Percentiles rank a stretch among this genome's conserved stretches.
Evolutionary conservation across 2,888 invertebrate genomes (phyloP).

Genomic region (Leptinotarsa peninsularis): DNA sequence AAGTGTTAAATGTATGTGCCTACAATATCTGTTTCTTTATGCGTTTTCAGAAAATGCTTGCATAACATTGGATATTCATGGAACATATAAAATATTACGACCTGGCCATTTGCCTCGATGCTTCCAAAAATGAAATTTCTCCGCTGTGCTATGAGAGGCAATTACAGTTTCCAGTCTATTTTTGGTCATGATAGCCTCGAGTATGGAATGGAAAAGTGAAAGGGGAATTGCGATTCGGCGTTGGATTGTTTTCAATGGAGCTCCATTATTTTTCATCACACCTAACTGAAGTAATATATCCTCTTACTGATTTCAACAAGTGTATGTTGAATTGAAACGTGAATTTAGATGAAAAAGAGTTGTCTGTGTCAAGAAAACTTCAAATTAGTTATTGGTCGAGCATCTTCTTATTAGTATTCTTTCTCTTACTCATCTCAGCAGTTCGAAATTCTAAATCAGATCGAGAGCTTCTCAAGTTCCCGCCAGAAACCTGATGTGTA

Average conservation of each 20-base stretch:
- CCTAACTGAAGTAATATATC: neutral
- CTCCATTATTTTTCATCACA: neutral
- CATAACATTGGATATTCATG: too few species aligned
- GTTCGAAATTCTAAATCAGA: too few species aligned
- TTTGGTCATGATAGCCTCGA: neutral
- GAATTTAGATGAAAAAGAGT: neutral
- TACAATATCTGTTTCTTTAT: too few species aligned
- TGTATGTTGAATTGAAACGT: neutral
- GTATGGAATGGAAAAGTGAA: conserved; percentile 13
- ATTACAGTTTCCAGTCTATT: conserved; percentile 6
- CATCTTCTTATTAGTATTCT: too few species aligned
- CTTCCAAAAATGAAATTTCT: neutral
- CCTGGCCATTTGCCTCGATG: neutral
- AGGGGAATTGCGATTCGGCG: neutral
- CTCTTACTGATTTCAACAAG: neutral
- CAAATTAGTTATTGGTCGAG: too few species aligned
- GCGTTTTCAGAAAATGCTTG: too few species aligned
- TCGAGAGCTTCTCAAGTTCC: too few species aligned
- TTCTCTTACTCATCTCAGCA: too few species aligned
- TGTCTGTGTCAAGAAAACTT: too few species aligned
- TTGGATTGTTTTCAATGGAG: neutral
- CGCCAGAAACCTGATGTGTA: too few species aligned
- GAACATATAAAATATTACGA: too few species aligned
- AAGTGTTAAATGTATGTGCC: too few species aligned
- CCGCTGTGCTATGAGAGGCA: neutral